A percentile compares a stretch with the other conserved stretches of the same genome.
These are phyloP conservation scores for Alouatta caraya DNA, from an alignment of 2,797 vertebrate species.

Conservation along the genomic window DNA sequence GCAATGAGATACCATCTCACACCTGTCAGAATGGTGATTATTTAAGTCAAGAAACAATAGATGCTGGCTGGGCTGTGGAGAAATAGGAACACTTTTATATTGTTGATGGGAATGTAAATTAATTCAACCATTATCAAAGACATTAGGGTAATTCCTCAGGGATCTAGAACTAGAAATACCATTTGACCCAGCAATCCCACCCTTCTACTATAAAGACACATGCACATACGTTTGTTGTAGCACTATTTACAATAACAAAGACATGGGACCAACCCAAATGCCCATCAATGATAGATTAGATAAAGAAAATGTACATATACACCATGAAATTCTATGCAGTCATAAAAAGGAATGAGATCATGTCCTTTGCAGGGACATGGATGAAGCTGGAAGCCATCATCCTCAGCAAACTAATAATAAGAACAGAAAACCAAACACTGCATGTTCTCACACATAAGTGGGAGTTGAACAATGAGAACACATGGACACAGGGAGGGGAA, in stretches of 20 bases:
- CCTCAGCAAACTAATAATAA: neutral
- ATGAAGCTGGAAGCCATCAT: neutral
- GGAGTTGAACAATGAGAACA: neutral
- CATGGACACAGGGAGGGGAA: neutral
- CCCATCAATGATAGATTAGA: neutral
- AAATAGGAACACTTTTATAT: neutral
- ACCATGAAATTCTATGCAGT: neutral
- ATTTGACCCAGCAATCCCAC: neutral
- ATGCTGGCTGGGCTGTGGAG: neutral
- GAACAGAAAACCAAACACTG: neutral
- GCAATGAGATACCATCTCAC: neutral
- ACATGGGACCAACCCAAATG: neutral
- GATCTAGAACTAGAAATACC: neutral
- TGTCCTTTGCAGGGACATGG: neutral
- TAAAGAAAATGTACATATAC: neutral
- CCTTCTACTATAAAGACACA: neutral
- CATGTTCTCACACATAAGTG: neutral
- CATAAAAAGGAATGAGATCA: neutral
- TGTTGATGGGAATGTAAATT: neutral
- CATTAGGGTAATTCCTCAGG: neutral
- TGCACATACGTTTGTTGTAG: neutral
- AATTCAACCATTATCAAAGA: neutral
- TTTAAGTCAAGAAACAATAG: neutral
- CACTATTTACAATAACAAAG: neutral
- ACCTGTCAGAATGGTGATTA: neutral